Percentiles rank a stretch among this genome's conserved stretches.
phyloP scores from a whole-genome alignment of 2,113 vertebrate genomes.

The Xiphias gladius region DNA sequence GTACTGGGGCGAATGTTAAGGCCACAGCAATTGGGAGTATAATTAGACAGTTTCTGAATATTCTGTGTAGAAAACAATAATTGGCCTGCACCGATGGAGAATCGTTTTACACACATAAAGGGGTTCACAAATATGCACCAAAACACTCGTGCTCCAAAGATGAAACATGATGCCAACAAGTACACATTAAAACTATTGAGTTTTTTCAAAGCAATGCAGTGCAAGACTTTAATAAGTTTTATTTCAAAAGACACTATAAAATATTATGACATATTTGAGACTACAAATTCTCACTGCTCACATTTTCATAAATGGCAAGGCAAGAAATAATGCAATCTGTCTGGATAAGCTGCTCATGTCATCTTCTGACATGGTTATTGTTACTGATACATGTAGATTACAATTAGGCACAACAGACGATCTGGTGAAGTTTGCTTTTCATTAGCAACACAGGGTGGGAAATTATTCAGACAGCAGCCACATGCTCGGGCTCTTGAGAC shows the following conservation, averaged over 20 bases:
- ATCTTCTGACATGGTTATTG: constrained; percentile 52
- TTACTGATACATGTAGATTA: constrained; percentile 59
- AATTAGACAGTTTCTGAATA: constrained; percentile 68
- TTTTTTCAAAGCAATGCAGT: constrained; percentile 60
- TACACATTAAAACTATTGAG: constrained; percentile 57
- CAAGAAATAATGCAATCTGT: constrained; percentile 40
- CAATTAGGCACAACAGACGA: constrained; percentile 44
- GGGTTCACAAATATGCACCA: constrained; percentile 8
- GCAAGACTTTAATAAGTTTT: constrained; percentile 58
- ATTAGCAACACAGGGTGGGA: constrained; percentile 26
- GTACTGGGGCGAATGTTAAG: constrained; percentile 62
- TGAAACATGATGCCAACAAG: constrained; percentile 6
- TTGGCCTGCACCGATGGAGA: constrained; percentile 35
- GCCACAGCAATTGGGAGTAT: constrained; percentile 54
- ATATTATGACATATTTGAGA: constrained; percentile 67
- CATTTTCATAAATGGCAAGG: constrained; percentile 46
- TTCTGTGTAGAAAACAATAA: constrained; percentile 64
- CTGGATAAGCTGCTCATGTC: constrained; percentile 57
- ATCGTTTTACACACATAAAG: constrained; percentile 37
- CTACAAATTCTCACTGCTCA: constrained; percentile 56
- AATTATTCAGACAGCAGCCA: constrained; percentile 23
- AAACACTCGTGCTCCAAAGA: constrained; percentile 8
- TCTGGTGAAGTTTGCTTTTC: constrained; percentile 43
- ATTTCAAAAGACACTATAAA: constrained; percentile 63
- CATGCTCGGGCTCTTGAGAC: neutral